Evolutionary conservation across 2,888 invertebrate genomes (phyloP).

Genomic region (Nomada ferruginata): DNA sequence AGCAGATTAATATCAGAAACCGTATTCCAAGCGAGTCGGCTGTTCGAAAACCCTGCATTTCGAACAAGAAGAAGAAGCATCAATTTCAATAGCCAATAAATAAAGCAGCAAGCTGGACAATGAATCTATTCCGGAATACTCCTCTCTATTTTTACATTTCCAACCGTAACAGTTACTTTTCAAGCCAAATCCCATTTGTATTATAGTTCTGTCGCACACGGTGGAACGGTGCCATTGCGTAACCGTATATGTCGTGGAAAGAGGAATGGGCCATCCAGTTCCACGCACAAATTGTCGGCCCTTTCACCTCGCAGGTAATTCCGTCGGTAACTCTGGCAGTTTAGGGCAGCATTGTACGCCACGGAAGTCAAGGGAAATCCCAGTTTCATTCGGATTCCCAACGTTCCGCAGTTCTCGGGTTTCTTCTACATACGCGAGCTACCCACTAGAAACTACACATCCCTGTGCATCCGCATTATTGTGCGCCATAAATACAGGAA

Average conservation of each 20-base stretch:
- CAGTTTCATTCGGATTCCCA: constrained; percentile 38
- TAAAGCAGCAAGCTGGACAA: neutral
- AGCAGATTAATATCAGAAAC: too few species aligned
- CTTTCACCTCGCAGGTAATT: constrained; percentile 58
- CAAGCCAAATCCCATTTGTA: neutral
- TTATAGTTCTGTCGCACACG: neutral
- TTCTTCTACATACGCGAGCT: constrained; percentile 36
- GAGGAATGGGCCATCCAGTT: constrained; percentile 41
- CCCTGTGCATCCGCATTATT: constrained; percentile 48
- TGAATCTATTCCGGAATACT: neutral
- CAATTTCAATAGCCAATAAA: too few species aligned
- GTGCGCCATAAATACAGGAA: constrained; percentile 60
- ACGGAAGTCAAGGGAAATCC: constrained; percentile 42
- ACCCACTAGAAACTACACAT: constrained; percentile 46
- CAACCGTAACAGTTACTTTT: neutral
- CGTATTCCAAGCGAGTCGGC: too few species aligned
- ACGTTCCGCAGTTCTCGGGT: constrained; percentile 32
- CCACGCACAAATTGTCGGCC: constrained; percentile 48
- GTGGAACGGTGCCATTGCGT: neutral
- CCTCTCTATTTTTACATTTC: neutral
- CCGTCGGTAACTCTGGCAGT: constrained; percentile 48
- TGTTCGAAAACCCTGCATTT: too few species aligned
- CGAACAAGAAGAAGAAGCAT: too few species aligned
- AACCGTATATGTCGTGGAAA: neutral
- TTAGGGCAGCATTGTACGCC: constrained; percentile 46